These are phyloP conservation scores for Agrotis ipsilon DNA, from an alignment of 2,888 invertebrate species.

Conservation along the genomic window DNA sequence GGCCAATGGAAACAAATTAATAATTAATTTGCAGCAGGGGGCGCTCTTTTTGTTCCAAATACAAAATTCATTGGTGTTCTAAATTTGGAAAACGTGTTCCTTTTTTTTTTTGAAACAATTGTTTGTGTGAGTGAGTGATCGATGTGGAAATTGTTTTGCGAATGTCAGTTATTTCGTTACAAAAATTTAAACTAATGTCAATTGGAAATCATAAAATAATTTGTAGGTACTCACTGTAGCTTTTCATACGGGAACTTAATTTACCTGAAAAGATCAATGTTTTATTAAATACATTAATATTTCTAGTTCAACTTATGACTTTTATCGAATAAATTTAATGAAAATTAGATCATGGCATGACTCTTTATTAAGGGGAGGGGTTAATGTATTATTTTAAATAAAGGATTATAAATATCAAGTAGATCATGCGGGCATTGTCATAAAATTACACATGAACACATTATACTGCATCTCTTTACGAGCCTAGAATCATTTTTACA, in stretches of 20 bases:
- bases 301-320: background rate
- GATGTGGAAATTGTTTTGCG: conserved; percentile 39
- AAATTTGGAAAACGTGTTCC: conserved; percentile 82
- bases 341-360: conserved; percentile 35
- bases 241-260: conserved; percentile 68
- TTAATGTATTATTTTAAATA: conserved; percentile 61
- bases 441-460: conserved; percentile 80
- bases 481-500: conserved; percentile 80
- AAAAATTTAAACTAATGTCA: conserved; percentile 2
- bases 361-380: conserved; percentile 24
- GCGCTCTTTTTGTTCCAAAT: conserved; percentile 86
- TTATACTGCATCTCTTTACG: conserved; percentile 82
- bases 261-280: conserved; percentile 75
- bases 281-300: conserved; percentile 10
- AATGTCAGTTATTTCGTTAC: background rate
- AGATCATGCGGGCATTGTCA: conserved; percentile 80
- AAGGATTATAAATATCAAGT: conserved; percentile 60
- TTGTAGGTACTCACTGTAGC: conserved; percentile 70
- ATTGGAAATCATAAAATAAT: conserved; percentile 52
- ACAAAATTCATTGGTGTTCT: conserved; percentile 83
- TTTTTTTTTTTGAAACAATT: conserved; percentile 65
- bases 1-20: conserved; percentile 87
- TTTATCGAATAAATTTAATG: background rate
- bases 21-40: conserved; percentile 87
- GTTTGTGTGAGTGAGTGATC: conserved; percentile 63